phyloP scores from a whole-genome alignment of 2,888 invertebrate genomes.

The Pheosia tremula region DNA sequence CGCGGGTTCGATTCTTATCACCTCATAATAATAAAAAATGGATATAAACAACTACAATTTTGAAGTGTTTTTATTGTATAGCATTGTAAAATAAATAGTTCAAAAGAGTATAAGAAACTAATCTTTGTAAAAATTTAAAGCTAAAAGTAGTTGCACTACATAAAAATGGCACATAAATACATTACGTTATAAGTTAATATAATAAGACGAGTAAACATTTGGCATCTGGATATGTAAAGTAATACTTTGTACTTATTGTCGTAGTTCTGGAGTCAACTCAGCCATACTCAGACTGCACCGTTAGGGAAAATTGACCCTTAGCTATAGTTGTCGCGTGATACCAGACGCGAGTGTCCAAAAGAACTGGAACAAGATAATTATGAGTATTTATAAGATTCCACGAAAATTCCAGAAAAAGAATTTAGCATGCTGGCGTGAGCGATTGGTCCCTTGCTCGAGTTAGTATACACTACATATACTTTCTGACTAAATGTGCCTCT shows the following conservation, averaged over 20 bases:
- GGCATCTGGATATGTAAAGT: slow-evolving; percentile 75
- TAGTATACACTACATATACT: no score
- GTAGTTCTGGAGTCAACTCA: slow-evolving; percentile 56
- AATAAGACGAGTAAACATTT: slow-evolving; percentile 58
- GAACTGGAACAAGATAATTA: slow-evolving; percentile 81
- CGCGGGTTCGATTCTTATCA: no score
- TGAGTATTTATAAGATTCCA: no score
- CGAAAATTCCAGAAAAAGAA: no score
- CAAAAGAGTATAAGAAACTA: slow-evolving; percentile 46
- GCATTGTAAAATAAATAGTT: slow-evolving; percentile 42
- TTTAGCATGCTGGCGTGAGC: no score
- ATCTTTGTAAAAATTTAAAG: slow-evolving; percentile 54
- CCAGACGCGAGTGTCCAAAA: slow-evolving; percentile 96
- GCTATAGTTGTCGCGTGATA: slow-evolving; percentile 94
- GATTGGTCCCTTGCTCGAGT: no score
- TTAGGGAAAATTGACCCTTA: slow-evolving; percentile 92
- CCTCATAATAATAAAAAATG: no score
- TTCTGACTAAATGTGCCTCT: no score
- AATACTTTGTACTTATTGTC: slow-evolving; percentile 60
- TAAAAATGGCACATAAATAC: slow-evolving; percentile 68
- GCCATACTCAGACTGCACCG: slow-evolving; percentile 96
- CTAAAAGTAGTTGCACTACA: slow-evolving; percentile 68
- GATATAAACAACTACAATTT: slow-evolving; percentile 12
- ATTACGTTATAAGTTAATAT: slow-evolving; percentile 26
- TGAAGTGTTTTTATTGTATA: slow-evolving; percentile 6